Evolutionary conservation across 1,140 invertebrate genomes (phyloP).

Genomic region (Zaprionus vittiger): DNA sequence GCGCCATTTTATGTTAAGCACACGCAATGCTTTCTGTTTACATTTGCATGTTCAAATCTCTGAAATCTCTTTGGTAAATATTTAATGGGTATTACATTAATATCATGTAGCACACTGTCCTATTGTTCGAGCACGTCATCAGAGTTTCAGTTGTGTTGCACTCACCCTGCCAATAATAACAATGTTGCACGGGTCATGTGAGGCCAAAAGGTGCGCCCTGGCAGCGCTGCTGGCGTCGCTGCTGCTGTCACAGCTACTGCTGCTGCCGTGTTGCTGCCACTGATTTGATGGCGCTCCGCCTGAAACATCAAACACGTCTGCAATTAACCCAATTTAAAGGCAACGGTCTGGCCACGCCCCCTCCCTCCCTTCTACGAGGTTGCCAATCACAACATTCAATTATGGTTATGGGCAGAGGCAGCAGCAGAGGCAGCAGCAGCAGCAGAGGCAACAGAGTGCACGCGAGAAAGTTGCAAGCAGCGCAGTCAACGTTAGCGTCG

Average conservation of each 20-base stretch:
- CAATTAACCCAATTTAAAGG: constrained; percentile 72
- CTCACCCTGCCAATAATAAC: constrained; percentile 50
- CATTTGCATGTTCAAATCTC: background rate
- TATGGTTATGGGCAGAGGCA: constrained; percentile 52
- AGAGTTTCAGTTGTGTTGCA: background rate
- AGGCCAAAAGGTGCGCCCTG: constrained; percentile 54
- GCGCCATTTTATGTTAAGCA: background rate
- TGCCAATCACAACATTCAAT: constrained; percentile 73
- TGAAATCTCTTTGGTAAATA: background rate
- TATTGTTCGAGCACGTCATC: background rate
- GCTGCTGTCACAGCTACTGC: constrained; percentile 16
- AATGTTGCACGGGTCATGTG: constrained; percentile 65
- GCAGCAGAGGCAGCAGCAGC: constrained; percentile 1
- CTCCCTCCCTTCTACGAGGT: background rate
- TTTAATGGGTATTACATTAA: background rate
- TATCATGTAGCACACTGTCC: background rate
- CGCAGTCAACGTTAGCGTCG: constrained; percentile 14
- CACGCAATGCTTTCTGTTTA: background rate
- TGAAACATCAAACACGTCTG: constrained; percentile 24
- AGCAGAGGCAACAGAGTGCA: constrained; percentile 47
- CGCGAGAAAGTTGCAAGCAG: constrained; percentile 27
- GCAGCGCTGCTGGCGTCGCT: background rate
- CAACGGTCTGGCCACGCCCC: constrained; percentile 19
- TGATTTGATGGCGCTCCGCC: constrained; percentile 25
- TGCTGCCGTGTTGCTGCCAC: constrained; percentile 26